These are phyloP conservation scores for Dreissena polymorpha DNA, from an alignment of 1,140 invertebrate genomes.

Conservation along the genomic window DNA sequence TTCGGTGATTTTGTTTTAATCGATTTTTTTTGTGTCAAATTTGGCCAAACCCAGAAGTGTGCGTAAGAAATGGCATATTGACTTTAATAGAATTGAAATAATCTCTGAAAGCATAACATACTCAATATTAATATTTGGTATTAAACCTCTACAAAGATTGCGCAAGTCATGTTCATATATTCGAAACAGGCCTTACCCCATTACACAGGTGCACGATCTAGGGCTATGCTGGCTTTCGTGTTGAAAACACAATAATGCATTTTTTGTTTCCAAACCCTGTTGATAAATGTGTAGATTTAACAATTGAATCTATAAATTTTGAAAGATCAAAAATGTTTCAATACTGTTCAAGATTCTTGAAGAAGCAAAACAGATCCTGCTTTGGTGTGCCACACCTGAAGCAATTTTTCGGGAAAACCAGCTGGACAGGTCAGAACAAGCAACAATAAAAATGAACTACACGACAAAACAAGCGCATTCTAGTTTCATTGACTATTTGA, in stretches of 20 bases:
- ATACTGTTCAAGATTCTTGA: conserved; percentile 23
- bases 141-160: no score
- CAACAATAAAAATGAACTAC: background rate
- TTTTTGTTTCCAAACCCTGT: background rate
- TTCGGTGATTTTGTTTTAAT: no score
- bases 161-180: no score
- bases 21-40: no score
- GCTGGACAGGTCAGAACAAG: background rate
- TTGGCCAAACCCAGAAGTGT: no score
- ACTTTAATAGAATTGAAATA: no score
- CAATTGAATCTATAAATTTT: background rate
- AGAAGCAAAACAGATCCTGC: conserved; percentile 25
- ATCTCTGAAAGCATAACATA: no score
- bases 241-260: background rate
- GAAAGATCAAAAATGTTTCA: background rate
- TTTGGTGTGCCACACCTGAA: conserved; percentile 52
- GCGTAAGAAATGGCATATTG: no score
- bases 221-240: background rate
- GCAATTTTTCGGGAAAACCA: conserved; percentile 4
- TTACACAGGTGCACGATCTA: background rate
- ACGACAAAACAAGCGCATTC: conserved; percentile 16
- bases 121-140: no score
- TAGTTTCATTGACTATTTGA: conserved; percentile 29
- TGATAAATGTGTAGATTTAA: background rate
- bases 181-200: no score